Evolutionary conservation across 1,140 invertebrate species (phyloP).

Genomic region (Zaprionus nigranus): DNA sequence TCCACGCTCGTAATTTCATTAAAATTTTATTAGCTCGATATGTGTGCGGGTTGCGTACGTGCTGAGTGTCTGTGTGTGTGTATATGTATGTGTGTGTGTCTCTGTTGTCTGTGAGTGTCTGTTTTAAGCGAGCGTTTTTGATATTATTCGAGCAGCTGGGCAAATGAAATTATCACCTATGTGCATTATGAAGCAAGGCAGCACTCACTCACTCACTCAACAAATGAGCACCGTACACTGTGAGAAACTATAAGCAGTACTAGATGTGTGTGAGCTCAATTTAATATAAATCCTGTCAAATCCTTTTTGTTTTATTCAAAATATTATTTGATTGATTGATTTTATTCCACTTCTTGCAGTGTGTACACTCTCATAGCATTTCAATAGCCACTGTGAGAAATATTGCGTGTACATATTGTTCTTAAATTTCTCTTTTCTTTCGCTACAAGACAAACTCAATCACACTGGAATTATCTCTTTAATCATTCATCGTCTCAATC

Average conservation of each 20-base stretch:
- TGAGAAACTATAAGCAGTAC: not conserved
- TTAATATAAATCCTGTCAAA: no score
- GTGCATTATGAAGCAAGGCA: constrained; percentile 49
- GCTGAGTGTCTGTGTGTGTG: constrained; percentile 15
- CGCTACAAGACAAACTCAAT: no score
- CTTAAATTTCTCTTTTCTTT: no score
- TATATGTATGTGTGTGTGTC: constrained; percentile 9
- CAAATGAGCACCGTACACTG: not conserved
- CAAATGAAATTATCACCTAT: constrained; percentile 83
- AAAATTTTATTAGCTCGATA: constrained; percentile 80
- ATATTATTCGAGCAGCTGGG: constrained; percentile 63
- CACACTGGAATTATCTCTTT: no score
- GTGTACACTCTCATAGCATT: no score
- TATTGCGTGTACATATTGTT: no score
- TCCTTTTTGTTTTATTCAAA: no score
- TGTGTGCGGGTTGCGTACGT: constrained; percentile 41
- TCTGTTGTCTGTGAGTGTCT: not conserved
- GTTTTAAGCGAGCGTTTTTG: constrained; percentile 23
- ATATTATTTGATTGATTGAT: no score
- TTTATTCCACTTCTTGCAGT: no score
- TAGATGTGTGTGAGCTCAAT: not conserved
- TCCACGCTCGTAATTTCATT: constrained; percentile 73
- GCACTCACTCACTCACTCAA: not conserved
- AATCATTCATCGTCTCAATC: no score
- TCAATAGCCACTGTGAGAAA: no score